Evolutionary conservation across 2,888 invertebrate species (phyloP).

Genomic region (Drosophila kuntzei): DNA sequence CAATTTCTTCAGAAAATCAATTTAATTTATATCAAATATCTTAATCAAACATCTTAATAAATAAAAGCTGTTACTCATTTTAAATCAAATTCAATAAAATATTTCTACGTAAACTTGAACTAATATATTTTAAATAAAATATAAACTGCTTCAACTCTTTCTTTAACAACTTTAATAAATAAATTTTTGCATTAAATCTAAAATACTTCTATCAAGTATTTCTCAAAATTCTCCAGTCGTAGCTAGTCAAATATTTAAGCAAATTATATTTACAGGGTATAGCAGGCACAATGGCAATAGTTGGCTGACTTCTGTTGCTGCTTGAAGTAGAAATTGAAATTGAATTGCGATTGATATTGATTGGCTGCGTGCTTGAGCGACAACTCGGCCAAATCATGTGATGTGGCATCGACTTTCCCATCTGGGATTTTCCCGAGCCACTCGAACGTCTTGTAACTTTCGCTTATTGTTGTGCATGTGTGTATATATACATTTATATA

Average conservation of each 20-base stretch:
- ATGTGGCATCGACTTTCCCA: conserved; percentile 45
- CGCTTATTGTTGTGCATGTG: conserved; percentile 65
- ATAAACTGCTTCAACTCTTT: no score
- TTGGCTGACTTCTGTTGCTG: conserved; percentile 68
- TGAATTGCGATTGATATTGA: conserved; percentile 84
- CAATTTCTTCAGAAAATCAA: background rate
- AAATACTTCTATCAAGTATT: no score
- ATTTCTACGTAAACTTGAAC: no score
- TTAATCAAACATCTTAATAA: no score
- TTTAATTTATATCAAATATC: background rate
- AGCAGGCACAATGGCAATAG: conserved; percentile 28
- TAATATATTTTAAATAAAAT: no score
- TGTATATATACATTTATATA: background rate
- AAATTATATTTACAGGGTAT: conserved; percentile 39
- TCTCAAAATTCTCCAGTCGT: background rate
- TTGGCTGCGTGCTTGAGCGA: conserved; percentile 82
- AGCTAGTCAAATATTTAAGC: background rate
- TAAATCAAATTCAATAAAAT: no score
- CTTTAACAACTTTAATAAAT: no score
- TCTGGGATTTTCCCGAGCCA: conserved; percentile 42
- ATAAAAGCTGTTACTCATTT: no score
- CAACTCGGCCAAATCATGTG: conserved; percentile 78
- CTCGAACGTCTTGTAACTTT: conserved; percentile 66
- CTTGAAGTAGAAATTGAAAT: conserved; percentile 80
- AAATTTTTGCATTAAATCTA: no score